Conservation (phyloP, 92 coral and sea anemone genomes). For the Chrysogorgia sp. region DNA sequence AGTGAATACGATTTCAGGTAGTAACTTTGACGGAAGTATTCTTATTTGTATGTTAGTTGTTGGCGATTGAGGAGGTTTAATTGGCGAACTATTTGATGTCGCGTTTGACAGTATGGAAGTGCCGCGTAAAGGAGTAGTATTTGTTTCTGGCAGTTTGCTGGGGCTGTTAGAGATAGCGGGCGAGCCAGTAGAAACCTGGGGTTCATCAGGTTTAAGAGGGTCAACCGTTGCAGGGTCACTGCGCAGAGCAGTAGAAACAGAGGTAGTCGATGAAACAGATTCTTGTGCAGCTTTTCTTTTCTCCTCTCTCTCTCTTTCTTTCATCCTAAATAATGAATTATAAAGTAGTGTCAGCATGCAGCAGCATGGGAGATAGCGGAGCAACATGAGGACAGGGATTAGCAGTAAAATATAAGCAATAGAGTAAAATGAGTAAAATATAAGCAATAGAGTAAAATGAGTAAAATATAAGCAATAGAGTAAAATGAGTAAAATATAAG, state of each 20-base stretch:
- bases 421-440: too few species aligned
- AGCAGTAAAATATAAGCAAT: too few species aligned
- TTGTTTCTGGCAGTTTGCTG: background rate
- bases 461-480: too few species aligned
- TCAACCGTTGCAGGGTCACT: constrained; percentile 5
- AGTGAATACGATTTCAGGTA: constrained; percentile 21
- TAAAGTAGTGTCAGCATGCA: background rate
- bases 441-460: too few species aligned
- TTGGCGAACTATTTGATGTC: constrained; percentile 3
- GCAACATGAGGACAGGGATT: background rate
- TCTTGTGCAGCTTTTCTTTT: constrained; percentile 7
- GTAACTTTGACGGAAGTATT: constrained; percentile 17
- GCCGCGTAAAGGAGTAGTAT: background rate
- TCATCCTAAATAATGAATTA: background rate
- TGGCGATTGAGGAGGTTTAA: constrained; percentile 21
- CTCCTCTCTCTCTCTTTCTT: constrained; percentile 30
- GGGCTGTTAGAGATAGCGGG: background rate
- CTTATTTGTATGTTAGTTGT: constrained; percentile 25
- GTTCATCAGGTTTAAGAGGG: background rate
- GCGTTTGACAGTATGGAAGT: background rate
- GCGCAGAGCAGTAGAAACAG: constrained; percentile 2
- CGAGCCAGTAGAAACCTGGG: background rate
- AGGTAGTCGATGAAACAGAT: background rate
- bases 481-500: too few species aligned
- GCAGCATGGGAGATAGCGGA: background rate